Evolutionary conservation across 2,888 invertebrate species (phyloP), one percentile per base, ranked within the genome.

Genomic region (Cerceris ruficornis): DNA sequence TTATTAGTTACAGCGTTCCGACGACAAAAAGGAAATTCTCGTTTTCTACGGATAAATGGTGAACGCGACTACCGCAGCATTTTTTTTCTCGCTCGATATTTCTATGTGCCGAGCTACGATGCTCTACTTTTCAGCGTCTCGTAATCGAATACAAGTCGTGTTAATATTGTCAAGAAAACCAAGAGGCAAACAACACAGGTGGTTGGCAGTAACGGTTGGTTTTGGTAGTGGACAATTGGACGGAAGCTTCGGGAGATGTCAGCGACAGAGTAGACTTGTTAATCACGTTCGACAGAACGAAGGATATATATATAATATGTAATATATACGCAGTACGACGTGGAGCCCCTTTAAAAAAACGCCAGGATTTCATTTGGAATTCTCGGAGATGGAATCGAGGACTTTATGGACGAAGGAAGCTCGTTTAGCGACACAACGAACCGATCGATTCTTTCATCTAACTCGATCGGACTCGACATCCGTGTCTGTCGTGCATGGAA

Each of bases 171-270:
- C 84, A 86, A 90, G 90, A 91, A 91, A 91, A 91, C 91, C 91
- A 91, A 91, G 91, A 91, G 91, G 91, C 89, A 90, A 89, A 91
- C 87, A 91, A 90, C 90, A 88, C 89, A 87, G 88, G 84, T 84
- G 77, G 46, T 81, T 76, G 82, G 79, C 70, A 76, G 67, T 73
- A 77, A 81, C 73, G 84, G 73, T 85, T 80, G 62, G 60, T 75
- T 71, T 68, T 76, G 46, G 66, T 72, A 61, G 60, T 70, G 41
- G 46, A 42, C 14, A 60, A 58, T 70, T 68, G 39, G 49, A 54
- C 52, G 76, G 79, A 81, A 77, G 81, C 78, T 54, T 72, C 62
- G 49, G 69, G 74, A 73, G 61, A 54, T 69, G 72, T 75, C 74
- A 83, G 77, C 72, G 73, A 77, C 69, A 84, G 73, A 80, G 67